A percentile compares a stretch with the other conserved stretches of the same genome.
Conservation (phyloP, 2,888 invertebrate species). For the Masnerella sp. region DNA sequence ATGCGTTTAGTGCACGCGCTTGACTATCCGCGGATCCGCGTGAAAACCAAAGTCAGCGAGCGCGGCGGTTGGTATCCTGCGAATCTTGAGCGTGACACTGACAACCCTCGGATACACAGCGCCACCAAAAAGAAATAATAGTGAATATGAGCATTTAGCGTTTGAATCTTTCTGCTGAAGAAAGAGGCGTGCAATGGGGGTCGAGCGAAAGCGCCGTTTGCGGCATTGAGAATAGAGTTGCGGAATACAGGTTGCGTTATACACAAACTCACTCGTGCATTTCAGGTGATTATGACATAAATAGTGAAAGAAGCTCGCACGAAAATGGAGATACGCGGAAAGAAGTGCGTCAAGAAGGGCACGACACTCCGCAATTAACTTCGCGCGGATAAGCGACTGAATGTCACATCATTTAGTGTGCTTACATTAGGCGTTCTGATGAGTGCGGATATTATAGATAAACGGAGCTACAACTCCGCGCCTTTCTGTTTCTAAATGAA, state of each 20-base stretch:
- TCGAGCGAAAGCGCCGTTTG: slow-evolving; percentile 60
- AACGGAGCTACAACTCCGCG: slow-evolving; percentile 42
- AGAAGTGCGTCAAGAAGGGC: slow-evolving; percentile 52
- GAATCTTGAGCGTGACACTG: slow-evolving; percentile 63
- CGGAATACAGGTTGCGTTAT: slow-evolving; percentile 73
- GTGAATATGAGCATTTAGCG: slow-evolving; percentile 70
- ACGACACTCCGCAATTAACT: slow-evolving; percentile 67
- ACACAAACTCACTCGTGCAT: slow-evolving; percentile 72
- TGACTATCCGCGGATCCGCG: slow-evolving; percentile 47
- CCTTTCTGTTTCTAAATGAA: slow-evolving; percentile 54
- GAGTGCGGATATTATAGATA: slow-evolving; percentile 58
- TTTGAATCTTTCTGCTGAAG: slow-evolving; percentile 65
- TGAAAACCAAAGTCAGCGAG: slow-evolving; percentile 56
- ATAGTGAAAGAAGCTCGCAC: slow-evolving; percentile 71
- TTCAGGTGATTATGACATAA: slow-evolving; percentile 73
- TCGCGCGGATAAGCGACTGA: slow-evolving; percentile 61
- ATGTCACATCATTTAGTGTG: slow-evolving; percentile 61
- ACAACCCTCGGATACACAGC: slow-evolving; percentile 56
- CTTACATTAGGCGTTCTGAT: slow-evolving; percentile 54
- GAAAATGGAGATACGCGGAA: slow-evolving; percentile 60
- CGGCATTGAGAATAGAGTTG: slow-evolving; percentile 69
- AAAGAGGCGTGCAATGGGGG: slow-evolving; percentile 51
- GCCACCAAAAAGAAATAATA: slow-evolving; percentile 67
- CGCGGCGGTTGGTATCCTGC: slow-evolving; percentile 54
- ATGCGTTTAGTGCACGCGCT: slow-evolving; percentile 58